Conservation (phyloP, 2,113 vertebrate genomes). For the Microtus oregoni region DNA sequence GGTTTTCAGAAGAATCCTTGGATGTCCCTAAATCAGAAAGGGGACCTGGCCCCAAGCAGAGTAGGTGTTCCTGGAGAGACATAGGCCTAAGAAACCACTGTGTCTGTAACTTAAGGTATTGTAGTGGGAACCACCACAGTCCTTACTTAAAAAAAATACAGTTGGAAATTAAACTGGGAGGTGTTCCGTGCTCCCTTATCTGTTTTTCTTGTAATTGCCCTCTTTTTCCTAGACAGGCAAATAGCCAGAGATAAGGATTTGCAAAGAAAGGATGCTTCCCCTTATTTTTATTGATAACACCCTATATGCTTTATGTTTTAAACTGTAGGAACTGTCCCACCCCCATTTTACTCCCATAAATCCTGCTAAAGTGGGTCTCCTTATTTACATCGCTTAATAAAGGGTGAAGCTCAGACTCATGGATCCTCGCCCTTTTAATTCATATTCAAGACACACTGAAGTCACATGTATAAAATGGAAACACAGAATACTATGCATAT, state of each 20-base stretch:
- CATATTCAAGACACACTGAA: background rate
- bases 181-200: background rate
- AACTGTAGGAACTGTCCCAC: background rate
- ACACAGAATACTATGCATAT: background rate
- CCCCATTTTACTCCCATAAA: background rate
- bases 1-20: background rate
- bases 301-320: background rate
- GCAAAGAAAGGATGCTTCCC: background rate
- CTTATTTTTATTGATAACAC: background rate
- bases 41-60: no score
- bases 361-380: rapidly evolving
- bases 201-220: background rate
- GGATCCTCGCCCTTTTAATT: background rate
- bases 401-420: background rate
- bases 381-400: background rate
- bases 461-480: background rate
- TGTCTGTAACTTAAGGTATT: background rate
- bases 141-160: background rate
- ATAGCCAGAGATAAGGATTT: background rate
- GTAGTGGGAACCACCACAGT: rapidly evolving
- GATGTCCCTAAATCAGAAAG: background rate
- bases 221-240: background rate
- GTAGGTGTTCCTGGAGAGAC: background rate
- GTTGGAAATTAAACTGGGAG: background rate
- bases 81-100: background rate